Evolutionary conservation across 2,113 vertebrate species (phyloP).

Genomic region (Oncorhynchus masou): DNA sequence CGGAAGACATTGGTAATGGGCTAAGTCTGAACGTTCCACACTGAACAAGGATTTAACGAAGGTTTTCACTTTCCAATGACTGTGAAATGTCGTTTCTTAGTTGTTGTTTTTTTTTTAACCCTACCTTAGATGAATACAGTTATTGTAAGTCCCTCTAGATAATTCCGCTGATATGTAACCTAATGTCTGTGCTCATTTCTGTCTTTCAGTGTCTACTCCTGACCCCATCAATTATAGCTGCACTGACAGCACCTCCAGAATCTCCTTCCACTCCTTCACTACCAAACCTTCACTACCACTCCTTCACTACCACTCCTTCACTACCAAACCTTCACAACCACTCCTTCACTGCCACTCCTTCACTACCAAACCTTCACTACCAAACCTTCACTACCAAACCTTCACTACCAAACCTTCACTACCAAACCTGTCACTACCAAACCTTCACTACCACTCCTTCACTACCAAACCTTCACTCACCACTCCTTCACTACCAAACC

Average conservation of each 20-base stretch:
- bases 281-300: not conserved
- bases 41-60: not conserved
- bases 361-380: too few species aligned
- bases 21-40: not conserved
- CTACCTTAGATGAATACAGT: too few species aligned
- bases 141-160: not conserved
- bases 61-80: not conserved
- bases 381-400: too few species aligned
- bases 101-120: too few species aligned
- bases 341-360: too few species aligned
- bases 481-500: too few species aligned
- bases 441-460: not conserved
- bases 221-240: not conserved
- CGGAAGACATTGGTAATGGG: too few species aligned
- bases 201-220: constrained; percentile 42
- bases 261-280: not conserved
- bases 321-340: too few species aligned
- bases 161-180: not conserved
- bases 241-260: not conserved
- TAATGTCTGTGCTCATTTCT: not conserved
- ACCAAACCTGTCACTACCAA: too few species aligned
- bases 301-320: not conserved
- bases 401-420: too few species aligned
- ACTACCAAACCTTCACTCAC: not conserved
- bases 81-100: not conserved